These are phyloP conservation scores for Endomychus coccineus DNA, from an alignment of 2,888 invertebrate genomes.

Conservation along the genomic window DNA sequence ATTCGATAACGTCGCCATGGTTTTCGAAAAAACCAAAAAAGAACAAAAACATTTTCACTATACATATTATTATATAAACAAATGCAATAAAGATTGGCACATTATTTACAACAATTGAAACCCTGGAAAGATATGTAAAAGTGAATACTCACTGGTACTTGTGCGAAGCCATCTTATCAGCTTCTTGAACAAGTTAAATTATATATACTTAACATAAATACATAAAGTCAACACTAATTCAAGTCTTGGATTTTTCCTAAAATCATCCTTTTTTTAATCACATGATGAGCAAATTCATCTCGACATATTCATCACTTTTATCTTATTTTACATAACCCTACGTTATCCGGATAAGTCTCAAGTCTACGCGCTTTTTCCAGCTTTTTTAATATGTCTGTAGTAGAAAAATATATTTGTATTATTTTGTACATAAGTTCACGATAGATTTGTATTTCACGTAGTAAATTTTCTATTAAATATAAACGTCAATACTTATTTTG, in stretches of 20 bases:
- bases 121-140: conserved; percentile 47
- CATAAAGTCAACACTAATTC: conserved; percentile 31
- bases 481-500: too few relatives aligned
- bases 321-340: too few relatives aligned
- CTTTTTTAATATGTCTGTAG: too few relatives aligned
- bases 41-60: conserved; percentile 1
- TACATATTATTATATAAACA: conserved; percentile 23
- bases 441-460: too few relatives aligned
- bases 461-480: too few relatives aligned
- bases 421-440: too few relatives aligned
- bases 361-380: too few relatives aligned
- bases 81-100: conserved; percentile 40
- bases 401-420: too few relatives aligned
- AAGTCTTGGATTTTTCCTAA: conserved; percentile 17
- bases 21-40: conserved; percentile 6
- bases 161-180: conserved; percentile 23
- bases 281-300: conserved; percentile 28
- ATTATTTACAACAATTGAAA: conserved; percentile 44
- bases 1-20: conserved; percentile 6
- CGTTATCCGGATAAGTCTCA: too few relatives aligned
- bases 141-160: conserved; percentile 33
- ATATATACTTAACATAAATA: conserved; percentile 32
- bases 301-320: conserved; percentile 20
- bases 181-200: conserved; percentile 19
- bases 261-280: conserved; percentile 21